Base-by-base conservation (phyloP, 2,113 vertebrate genomes). In the Lepus americanus region DNA sequence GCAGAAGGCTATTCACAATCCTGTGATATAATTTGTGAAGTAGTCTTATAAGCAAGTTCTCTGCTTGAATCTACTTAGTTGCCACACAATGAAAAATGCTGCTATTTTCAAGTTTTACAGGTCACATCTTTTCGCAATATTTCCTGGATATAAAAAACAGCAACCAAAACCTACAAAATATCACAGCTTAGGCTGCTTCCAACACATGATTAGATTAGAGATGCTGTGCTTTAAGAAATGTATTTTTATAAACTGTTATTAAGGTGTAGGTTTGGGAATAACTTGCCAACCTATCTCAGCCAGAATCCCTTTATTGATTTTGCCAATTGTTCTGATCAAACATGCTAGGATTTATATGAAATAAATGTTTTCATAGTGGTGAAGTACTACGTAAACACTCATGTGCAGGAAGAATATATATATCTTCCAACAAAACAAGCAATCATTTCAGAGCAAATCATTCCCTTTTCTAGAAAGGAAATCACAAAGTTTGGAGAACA, bases 321-420 rank as follows among this genome's bases (percentile, higher is more conserved):
- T 97, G 16, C 72, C 86, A 92, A 8, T 59, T 14, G 55, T 36
- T 94, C 23, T 91, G 27, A 85, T 93, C 25, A 96, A 90, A 96
- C 79, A 7, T 78, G 17, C 11, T 81, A 20, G 5, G 72, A 97
- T 98, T 96, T 93, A 61, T 70, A 76, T 79, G 19, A 94, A 97
- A 90, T 73, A 90, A 6, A 70, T 66, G 51, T 0, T 92, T 97
- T 44, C 87, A 9, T 11, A 83, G 36, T 61, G 13, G 55, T 77
- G 29, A 19, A 88, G 9, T 85, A 92, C 29, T 80, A 19, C 17
- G 49, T 67, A 70, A 51, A 6, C 73, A 59, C 31, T 93, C 70
- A 49, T 20, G 6, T 76, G 23, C 25, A 49, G 19, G 85, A 90
- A 78, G 8, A 17, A 49, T 17, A 72, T 29, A 49, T 10, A 55